Evolutionary conservation across 2,888 invertebrate species (phyloP).

Genomic region (Cryptophagus acutangulus): DNA sequence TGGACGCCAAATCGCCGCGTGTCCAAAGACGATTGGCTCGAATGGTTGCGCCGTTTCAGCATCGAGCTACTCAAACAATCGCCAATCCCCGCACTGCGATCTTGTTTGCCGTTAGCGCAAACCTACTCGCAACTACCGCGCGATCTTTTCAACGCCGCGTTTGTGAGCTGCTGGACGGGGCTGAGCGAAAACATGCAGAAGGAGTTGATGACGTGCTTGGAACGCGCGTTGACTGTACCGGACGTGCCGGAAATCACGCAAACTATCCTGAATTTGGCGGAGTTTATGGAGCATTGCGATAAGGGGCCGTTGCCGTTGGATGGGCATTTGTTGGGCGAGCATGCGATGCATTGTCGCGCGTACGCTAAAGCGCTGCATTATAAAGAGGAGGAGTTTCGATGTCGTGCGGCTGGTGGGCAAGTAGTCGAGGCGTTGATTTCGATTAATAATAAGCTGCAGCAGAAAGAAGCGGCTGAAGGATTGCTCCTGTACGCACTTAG

Average conservation of each 20-base stretch:
- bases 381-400: constrained; percentile 91
- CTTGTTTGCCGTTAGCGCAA: constrained; percentile 88
- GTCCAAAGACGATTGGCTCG: constrained; percentile 98
- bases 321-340: constrained; percentile 79
- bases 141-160: constrained; percentile 97
- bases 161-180: constrained; percentile 99
- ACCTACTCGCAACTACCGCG: constrained; percentile 92
- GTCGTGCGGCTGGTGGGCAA: constrained; percentile 67
- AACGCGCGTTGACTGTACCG: constrained; percentile 85
- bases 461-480: constrained; percentile 96
- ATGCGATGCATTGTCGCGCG: constrained; percentile 84
- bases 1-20: constrained; percentile 91
- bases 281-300: constrained; percentile 99
- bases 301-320: constrained; percentile 90
- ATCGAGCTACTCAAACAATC: constrained; percentile 93
- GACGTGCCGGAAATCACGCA: constrained; percentile 95
- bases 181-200: constrained; percentile 73
- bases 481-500: constrained; percentile 84
- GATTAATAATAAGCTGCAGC: constrained; percentile 97
- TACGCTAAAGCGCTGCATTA: constrained; percentile 83
- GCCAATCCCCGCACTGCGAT: constrained; percentile 87
- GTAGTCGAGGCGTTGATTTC: constrained; percentile 91
- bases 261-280: constrained; percentile 92
- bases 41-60: constrained; percentile 89
- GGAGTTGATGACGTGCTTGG: constrained; percentile 72